Percentiles rank a stretch among this genome's conserved stretches.
These are phyloP conservation scores for Cercocebus atys DNA, from an alignment of 2,113 vertebrate species.

Conservation along the genomic window DNA sequence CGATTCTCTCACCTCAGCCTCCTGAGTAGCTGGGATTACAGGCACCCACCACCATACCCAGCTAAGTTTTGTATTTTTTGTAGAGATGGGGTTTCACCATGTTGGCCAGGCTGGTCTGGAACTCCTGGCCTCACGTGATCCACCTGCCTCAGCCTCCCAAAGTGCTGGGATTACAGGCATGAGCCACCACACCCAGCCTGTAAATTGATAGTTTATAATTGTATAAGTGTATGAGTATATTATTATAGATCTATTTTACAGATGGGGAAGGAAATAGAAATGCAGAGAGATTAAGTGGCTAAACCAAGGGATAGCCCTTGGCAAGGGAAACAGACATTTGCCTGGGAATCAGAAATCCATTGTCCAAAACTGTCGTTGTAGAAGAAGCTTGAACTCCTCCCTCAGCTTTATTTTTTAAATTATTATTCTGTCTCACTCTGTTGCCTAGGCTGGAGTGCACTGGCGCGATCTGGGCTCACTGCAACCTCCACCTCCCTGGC, in stretches of 20 bases:
- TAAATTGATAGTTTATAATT: background rate
- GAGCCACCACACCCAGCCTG: too few relatives aligned
- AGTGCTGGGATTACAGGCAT: too few relatives aligned
- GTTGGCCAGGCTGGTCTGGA: too few relatives aligned
- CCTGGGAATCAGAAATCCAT: background rate
- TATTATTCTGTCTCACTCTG: background rate
- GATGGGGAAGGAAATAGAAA: background rate
- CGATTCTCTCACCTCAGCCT: too few relatives aligned
- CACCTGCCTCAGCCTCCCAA: too few relatives aligned
- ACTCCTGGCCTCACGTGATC: too few relatives aligned
- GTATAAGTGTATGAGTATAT: background rate
- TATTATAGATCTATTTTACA: background rate
- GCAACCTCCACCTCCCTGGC: background rate
- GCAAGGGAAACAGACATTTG: background rate
- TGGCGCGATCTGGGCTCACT: background rate
- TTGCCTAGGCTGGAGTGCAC: background rate
- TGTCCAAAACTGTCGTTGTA: background rate
- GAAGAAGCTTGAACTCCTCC: background rate
- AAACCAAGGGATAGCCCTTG: background rate
- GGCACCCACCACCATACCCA: too few relatives aligned
- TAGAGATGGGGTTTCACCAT: too few relatives aligned
- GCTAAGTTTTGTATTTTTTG: too few relatives aligned
- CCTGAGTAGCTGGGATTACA: too few relatives aligned
- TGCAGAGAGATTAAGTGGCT: background rate
- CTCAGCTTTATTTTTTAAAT: too few relatives aligned